phyloP scores from a whole-genome alignment of 2,888 invertebrate species.

The Schizaphis graminum region DNA sequence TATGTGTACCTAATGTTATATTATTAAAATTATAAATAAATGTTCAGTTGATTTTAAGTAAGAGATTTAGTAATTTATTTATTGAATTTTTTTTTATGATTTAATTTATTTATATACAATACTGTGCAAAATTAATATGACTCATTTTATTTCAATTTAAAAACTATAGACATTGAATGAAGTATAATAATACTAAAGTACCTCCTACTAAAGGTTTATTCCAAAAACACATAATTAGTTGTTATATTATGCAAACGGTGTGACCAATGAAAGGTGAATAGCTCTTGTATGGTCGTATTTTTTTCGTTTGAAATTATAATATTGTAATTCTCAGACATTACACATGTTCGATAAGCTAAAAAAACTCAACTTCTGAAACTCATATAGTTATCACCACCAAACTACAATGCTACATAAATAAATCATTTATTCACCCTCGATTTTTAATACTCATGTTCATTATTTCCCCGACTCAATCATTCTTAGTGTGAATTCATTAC shows the following conservation, averaged over 20 bases:
- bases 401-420: neutral
- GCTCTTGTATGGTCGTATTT: too few species aligned
- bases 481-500: slow-evolving; percentile 49
- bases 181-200: neutral
- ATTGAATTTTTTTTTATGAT: neutral
- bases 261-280: neutral
- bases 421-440: slow-evolving; percentile 60
- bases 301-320: neutral
- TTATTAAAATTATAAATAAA: neutral
- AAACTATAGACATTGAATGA: neutral
- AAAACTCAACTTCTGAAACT: neutral
- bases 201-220: neutral
- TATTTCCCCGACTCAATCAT: slow-evolving; percentile 50
- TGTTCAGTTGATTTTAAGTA: neutral
- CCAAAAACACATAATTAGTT: neutral
- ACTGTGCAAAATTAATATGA: neutral
- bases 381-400: slow-evolving; percentile 28
- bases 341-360: neutral
- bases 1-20: neutral
- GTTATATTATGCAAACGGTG: neutral
- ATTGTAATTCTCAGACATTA: neutral
- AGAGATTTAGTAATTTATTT: neutral
- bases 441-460: slow-evolving; percentile 47
- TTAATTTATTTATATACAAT: neutral
- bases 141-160: neutral